Conservation (phyloP, 1,140 invertebrate genomes). For the Caenorhabditis latens region DNA sequence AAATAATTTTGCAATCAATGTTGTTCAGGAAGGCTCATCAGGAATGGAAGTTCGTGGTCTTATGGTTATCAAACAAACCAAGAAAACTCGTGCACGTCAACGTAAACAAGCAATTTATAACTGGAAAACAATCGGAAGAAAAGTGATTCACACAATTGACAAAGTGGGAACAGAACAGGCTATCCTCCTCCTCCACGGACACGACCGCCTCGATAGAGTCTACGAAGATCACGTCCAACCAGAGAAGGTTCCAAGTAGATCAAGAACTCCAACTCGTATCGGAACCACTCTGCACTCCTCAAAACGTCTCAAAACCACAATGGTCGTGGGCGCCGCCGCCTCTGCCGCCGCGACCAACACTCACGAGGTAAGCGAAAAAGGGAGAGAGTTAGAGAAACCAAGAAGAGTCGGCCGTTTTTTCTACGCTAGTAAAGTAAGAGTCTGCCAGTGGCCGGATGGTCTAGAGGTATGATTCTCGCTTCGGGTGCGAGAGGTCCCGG, state of each 20-base stretch:
- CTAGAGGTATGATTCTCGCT: constrained; percentile 81
- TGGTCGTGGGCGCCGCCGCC: neutral
- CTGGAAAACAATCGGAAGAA: constrained; percentile 87
- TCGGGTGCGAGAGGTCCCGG: constrained; percentile 80
- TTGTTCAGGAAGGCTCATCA: constrained; percentile 79
- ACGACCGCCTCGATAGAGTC: constrained; percentile 57
- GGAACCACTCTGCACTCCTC: constrained; percentile 15
- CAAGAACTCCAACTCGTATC: constrained; percentile 38
- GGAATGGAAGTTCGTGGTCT: constrained; percentile 83
- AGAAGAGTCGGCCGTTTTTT: neutral
- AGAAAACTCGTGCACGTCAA: constrained; percentile 94
- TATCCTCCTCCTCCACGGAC: constrained; percentile 63
- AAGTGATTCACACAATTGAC: constrained; percentile 67
- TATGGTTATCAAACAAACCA: constrained; percentile 97
- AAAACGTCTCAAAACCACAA: constrained; percentile 44
- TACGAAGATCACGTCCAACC: constrained; percentile 46
- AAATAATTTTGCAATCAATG: neutral
- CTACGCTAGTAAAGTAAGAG: neutral
- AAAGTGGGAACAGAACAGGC: constrained; percentile 67
- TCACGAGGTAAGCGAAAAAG: constrained; percentile 1
- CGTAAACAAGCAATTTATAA: constrained; percentile 94
- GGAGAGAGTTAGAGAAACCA: constrained; percentile 6
- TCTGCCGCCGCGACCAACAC: neutral
- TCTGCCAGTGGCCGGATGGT: constrained; percentile 74
- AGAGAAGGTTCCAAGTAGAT: neutral